Conservation (phyloP, 2,888 invertebrate species). For the Eubasilissa splendida region DNA sequence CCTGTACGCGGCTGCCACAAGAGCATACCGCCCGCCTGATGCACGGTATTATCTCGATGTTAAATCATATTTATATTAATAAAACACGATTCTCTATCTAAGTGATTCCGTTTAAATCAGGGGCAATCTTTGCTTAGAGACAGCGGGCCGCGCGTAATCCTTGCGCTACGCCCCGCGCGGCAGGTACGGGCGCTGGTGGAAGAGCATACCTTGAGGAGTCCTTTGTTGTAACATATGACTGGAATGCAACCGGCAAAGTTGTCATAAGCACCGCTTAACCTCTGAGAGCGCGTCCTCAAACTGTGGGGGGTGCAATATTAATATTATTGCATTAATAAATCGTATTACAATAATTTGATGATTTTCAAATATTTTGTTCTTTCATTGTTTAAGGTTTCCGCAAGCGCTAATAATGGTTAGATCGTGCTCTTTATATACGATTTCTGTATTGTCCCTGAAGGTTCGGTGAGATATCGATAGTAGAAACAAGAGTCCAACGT, state of each 20-base stretch:
- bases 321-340: no score
- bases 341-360: no score
- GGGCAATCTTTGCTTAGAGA: background rate
- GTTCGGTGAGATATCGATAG: no score
- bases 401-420: no score
- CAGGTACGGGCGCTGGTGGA: background rate
- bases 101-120: conserved; percentile 12
- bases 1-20: background rate
- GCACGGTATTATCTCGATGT: background rate
- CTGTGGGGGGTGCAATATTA: no score
- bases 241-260: conserved; percentile 31
- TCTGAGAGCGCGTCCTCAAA: background rate
- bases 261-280: conserved; percentile 33
- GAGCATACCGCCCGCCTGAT: background rate
- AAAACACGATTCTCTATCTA: background rate
- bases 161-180: background rate
- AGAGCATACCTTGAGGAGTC: background rate
- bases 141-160: background rate
- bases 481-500: no score
- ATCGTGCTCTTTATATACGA: no score
- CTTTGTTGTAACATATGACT: conserved; percentile 27
- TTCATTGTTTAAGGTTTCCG: no score
- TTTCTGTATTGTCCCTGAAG: no score
- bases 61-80: background rate
- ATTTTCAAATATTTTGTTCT: no score